Evolutionary conservation across 2,888 invertebrate species (phyloP).

Genomic region (Hyalella azteca): DNA sequence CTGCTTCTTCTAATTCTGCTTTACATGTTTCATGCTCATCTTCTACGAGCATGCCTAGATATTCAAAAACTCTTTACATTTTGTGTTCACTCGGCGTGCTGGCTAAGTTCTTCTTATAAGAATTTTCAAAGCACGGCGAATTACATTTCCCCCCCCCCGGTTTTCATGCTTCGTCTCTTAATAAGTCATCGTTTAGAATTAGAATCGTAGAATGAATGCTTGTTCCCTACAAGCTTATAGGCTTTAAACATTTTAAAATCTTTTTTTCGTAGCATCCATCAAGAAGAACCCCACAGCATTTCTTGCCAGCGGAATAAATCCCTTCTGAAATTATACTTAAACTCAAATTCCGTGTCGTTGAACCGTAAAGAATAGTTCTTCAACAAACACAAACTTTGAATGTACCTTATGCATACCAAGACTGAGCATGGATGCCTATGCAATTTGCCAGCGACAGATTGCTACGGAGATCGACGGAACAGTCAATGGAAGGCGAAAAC

Average conservation of each 20-base stretch:
- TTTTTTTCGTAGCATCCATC: no score
- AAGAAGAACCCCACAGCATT: no score
- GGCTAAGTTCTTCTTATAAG: slow-evolving; percentile 1
- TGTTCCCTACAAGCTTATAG: no score
- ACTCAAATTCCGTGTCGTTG: not conserved
- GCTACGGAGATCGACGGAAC: slow-evolving; percentile 28
- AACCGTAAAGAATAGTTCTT: not conserved
- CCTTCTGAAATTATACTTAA: not conserved
- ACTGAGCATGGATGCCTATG: slow-evolving; percentile 12
- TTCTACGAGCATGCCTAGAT: not conserved
- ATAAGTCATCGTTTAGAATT: no score
- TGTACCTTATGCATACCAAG: slow-evolving; percentile 18
- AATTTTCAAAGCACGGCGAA: not conserved
- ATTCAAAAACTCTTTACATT: not conserved
- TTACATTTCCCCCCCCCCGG: not conserved
- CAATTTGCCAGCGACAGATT: slow-evolving; percentile 25
- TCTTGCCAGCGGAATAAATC: no score
- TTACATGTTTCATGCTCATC: not conserved
- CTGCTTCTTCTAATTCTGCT: no score
- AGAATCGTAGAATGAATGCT: no score
- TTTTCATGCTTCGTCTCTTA: no score
- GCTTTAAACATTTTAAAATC: no score
- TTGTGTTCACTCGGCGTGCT: not conserved
- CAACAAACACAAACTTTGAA: not conserved
- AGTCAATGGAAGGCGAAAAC: slow-evolving; percentile 30